A percentile compares a stretch with the other conserved stretches of the same genome.
Conservation (phyloP, 1,140 invertebrate genomes). For the Aphidius ervi region DNA sequence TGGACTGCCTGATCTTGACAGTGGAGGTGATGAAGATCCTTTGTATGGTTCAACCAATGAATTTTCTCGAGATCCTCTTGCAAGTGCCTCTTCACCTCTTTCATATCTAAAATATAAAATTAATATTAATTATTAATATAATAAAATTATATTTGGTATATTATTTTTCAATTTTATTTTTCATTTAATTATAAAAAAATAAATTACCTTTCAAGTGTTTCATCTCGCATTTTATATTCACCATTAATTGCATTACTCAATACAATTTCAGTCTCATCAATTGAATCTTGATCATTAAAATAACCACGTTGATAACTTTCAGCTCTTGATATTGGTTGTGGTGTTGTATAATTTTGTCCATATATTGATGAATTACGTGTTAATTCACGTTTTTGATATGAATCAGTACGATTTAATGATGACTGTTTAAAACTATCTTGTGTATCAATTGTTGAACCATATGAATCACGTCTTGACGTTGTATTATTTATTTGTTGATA, state of each 20-base stretch:
- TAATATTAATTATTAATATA: background rate
- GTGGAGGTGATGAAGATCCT: constrained; percentile 28
- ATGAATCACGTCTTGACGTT: constrained; percentile 33
- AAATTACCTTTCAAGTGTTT: constrained; percentile 47
- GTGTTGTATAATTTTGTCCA: constrained; percentile 45
- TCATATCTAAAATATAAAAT: constrained; percentile 39
- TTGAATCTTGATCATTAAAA: constrained; percentile 46
- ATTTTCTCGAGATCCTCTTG: constrained; percentile 44
- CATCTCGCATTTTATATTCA: constrained; percentile 46
- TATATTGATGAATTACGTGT: constrained; percentile 34
- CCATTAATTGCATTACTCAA: constrained; percentile 41
- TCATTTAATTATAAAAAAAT: constrained; percentile 8
- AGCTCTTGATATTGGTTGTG: constrained; percentile 44
- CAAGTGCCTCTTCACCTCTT: constrained; percentile 42
- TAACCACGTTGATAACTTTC: constrained; percentile 47
- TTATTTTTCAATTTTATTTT: constrained; percentile 6
- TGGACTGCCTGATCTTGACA: constrained; percentile 41
- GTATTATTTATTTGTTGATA: too few relatives aligned
- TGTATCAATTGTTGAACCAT: constrained; percentile 36
- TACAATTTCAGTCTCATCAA: constrained; percentile 41
- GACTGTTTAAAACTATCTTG: constrained; percentile 35
- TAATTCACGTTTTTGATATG: constrained; percentile 43
- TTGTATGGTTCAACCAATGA: constrained; percentile 48
- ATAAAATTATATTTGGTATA: constrained; percentile 1
- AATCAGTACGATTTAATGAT: constrained; percentile 35